These are phyloP conservation scores for Pedionomus torquatus DNA, from an alignment of 2,113 vertebrate genomes.

Conservation along the genomic window DNA sequence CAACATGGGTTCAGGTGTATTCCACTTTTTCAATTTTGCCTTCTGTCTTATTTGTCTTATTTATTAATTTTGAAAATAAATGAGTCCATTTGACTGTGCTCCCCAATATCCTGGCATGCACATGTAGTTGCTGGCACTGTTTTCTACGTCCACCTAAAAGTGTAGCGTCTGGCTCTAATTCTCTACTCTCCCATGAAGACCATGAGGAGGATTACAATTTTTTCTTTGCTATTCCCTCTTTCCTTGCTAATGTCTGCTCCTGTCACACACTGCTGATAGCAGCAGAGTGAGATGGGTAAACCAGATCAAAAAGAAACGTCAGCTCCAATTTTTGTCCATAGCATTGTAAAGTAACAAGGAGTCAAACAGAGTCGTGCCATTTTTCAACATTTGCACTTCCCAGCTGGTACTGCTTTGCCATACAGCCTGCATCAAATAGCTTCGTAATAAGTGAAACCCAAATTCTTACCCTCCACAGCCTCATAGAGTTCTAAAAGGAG, in stretches of 20 bases:
- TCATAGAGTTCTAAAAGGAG: background rate
- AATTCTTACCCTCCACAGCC: slow-evolving; percentile 10
- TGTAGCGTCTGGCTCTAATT: slow-evolving; percentile 7
- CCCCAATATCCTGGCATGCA: background rate
- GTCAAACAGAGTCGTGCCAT: slow-evolving; percentile 48
- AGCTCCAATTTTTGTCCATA: slow-evolving; percentile 62
- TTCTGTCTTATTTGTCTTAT: background rate
- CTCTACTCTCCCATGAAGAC: slow-evolving; percentile 32
- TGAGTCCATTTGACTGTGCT: background rate
- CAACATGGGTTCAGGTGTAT: background rate
- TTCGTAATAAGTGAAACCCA: background rate
- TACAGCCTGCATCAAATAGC: background rate
- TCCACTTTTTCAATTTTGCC: background rate
- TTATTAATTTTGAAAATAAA: background rate
- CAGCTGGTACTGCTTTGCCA: background rate
- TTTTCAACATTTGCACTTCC: slow-evolving; percentile 52
- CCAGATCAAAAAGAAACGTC: slow-evolving; percentile 66
- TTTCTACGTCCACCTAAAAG: slow-evolving; percentile 6
- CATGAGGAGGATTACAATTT: slow-evolving; percentile 32
- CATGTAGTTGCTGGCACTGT: background rate
- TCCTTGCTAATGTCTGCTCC: slow-evolving; percentile 48
- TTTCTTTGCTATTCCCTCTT: slow-evolving; percentile 49
- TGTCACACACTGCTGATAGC: slow-evolving; percentile 60
- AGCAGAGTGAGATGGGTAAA: slow-evolving; percentile 49
- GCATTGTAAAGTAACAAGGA: slow-evolving; percentile 32